A percentile compares a stretch with the other conserved stretches of the same genome.
These are phyloP conservation scores for Amphiprion clarkii DNA, from an alignment of 2,797 vertebrate genomes.

Conservation along the genomic window DNA sequence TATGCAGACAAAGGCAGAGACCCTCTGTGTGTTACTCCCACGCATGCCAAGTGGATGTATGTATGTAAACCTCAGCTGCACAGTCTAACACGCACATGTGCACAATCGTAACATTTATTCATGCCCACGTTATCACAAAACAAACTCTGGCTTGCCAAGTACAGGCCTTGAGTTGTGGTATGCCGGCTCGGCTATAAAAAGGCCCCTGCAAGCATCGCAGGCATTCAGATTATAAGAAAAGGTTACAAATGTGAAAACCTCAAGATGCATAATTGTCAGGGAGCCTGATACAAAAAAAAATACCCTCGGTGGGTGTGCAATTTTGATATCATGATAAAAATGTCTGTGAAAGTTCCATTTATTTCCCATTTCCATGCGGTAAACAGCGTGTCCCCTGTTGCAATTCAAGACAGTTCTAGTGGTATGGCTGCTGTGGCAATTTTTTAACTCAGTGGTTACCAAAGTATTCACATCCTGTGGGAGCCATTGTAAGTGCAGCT, in stretches of 20 bases:
- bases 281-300: conserved; percentile 1
- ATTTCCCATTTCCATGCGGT: neutral
- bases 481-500: no score
- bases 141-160: conserved; percentile 32
- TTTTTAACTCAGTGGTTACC: conserved; percentile 31
- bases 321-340: conserved; percentile 11
- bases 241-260: conserved; percentile 10
- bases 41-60: conserved; percentile 28
- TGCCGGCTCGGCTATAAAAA: conserved; percentile 30
- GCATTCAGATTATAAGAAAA: conserved; percentile 33
- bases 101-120: conserved; percentile 41
- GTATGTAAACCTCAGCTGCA: conserved; percentile 38
- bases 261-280: conserved; percentile 14
- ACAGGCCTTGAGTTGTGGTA: conserved; percentile 9
- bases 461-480: conserved; percentile 2
- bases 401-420: conserved; percentile 3
- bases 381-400: conserved; percentile 12
- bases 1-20: conserved; percentile 26
- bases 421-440: conserved; percentile 3
- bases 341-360: neutral
- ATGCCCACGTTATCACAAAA: conserved; percentile 53
- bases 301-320: neutral
- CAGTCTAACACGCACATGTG: conserved; percentile 7
- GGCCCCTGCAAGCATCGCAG: conserved; percentile 12
- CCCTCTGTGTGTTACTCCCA: conserved; percentile 17